phyloP scores from a whole-genome alignment of 1,140 invertebrate genomes.

The Acarapis woodi region DNA sequence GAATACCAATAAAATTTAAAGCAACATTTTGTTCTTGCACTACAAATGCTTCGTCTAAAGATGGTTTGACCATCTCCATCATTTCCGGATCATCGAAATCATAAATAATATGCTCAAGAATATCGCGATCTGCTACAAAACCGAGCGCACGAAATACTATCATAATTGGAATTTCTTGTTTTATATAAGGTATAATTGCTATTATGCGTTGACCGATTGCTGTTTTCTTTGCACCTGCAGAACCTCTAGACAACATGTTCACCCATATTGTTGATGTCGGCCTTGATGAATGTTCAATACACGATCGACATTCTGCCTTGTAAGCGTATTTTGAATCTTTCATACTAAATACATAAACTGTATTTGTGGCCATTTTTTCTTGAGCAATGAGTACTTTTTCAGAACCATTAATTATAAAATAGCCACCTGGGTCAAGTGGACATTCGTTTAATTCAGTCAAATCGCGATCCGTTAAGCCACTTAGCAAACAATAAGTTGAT shows the following conservation, averaged over 20 bases:
- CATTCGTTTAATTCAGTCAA: slow-evolving; percentile 95
- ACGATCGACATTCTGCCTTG: slow-evolving; percentile 82
- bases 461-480: slow-evolving; percentile 81
- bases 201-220: slow-evolving; percentile 94
- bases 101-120: slow-evolving; percentile 94
- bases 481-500: slow-evolving; percentile 81
- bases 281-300: slow-evolving; percentile 63
- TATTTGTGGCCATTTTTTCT: slow-evolving; percentile 99
- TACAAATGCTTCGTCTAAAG: slow-evolving; percentile 93
- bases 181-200: slow-evolving; percentile 88
- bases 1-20: slow-evolving; percentile 83
- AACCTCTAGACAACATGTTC: slow-evolving; percentile 93
- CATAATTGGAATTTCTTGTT: slow-evolving; percentile 97
- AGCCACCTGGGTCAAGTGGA: slow-evolving; percentile 85
- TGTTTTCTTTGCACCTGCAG: slow-evolving; percentile 76
- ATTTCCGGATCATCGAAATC: slow-evolving; percentile 98
- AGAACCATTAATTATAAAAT: slow-evolving; percentile 84
- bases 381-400: slow-evolving; percentile 92
- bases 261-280: slow-evolving; percentile 94
- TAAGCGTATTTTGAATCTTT: slow-evolving; percentile 81
- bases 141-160: slow-evolving; percentile 85
- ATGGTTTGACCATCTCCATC: slow-evolving; percentile 99
- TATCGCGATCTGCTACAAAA: slow-evolving; percentile 94
- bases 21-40: slow-evolving; percentile 97
- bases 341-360: slow-evolving; percentile 96